Evolutionary conservation across 2,113 vertebrate species (phyloP).

Genomic region (Eptatretus burgeri): DNA sequence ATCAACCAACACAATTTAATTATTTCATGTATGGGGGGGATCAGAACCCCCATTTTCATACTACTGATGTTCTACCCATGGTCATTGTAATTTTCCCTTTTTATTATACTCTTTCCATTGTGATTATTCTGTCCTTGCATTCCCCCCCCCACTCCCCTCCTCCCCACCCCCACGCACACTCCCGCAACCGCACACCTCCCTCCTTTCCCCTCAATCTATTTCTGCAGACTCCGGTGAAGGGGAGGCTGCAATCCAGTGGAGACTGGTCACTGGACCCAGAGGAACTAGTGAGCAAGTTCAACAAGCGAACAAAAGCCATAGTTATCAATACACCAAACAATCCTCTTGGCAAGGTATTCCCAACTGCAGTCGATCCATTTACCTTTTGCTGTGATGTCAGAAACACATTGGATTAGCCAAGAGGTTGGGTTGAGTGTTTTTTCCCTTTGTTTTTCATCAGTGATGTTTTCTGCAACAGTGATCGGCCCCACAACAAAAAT

Average conservation of each 20-base stretch:
- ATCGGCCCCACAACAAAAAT: no score
- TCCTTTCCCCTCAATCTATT: constrained; percentile 4
- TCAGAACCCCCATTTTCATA: no score
- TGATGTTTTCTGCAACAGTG: no score
- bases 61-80: no score
- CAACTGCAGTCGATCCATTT: constrained; percentile 8
- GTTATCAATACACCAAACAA: constrained; percentile 80
- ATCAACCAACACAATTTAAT: no score
- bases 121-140: background rate
- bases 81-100: background rate
- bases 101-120: background rate
- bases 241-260: constrained; percentile 21
- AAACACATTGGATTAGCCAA: no score
- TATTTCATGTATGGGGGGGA: no score
- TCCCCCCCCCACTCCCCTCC: background rate
- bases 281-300: constrained; percentile 54
- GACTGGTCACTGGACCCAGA: constrained; percentile 41
- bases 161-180: no score
- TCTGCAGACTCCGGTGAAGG: constrained; percentile 20
- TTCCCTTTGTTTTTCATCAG: no score
- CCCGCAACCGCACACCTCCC: background rate
- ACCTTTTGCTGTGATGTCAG: no score
- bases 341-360: constrained; percentile 53
- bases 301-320: constrained; percentile 36
- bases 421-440: no score